Percentiles rank a stretch among this genome's conserved stretches.
phyloP scores from a whole-genome alignment of 1,140 invertebrate genomes.

The Caenorhabditis brenneri region DNA sequence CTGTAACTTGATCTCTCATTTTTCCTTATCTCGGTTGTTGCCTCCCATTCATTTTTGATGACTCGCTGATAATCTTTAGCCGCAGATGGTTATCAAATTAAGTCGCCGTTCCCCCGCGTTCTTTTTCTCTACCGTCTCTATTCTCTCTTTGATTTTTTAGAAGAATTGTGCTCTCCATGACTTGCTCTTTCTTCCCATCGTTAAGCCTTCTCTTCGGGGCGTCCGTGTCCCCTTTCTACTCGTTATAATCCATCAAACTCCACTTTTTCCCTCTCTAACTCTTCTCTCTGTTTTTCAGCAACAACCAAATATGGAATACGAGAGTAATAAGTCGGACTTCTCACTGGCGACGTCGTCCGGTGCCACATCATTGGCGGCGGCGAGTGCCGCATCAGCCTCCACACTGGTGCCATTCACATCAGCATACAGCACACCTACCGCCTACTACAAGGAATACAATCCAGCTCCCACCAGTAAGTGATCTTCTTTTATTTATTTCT shows the following conservation, averaged over 20 bases:
- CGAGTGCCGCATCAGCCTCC: background rate
- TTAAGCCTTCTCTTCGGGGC: background rate
- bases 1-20: conserved; percentile 22
- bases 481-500: background rate
- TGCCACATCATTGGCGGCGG: background rate
- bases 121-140: background rate
- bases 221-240: background rate
- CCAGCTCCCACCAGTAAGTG: background rate
- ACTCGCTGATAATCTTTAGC: conserved; percentile 14
- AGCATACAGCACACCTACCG: background rate
- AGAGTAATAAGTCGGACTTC: conserved; percentile 9
- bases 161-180: background rate
- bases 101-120: background rate
- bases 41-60: background rate
- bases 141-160: background rate
- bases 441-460: conserved; percentile 30
- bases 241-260: conserved; percentile 33
- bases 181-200: background rate
- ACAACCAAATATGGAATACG: conserved; percentile 19
- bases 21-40: conserved; percentile 3
- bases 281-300: background rate
- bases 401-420: background rate
- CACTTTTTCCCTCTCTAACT: background rate
- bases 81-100: conserved; percentile 19
- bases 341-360: background rate